Percentiles rank a stretch among this genome's conserved stretches.
Evolutionary conservation across 2,888 invertebrate genomes (phyloP).

Genomic region (Bombylius discolor): DNA sequence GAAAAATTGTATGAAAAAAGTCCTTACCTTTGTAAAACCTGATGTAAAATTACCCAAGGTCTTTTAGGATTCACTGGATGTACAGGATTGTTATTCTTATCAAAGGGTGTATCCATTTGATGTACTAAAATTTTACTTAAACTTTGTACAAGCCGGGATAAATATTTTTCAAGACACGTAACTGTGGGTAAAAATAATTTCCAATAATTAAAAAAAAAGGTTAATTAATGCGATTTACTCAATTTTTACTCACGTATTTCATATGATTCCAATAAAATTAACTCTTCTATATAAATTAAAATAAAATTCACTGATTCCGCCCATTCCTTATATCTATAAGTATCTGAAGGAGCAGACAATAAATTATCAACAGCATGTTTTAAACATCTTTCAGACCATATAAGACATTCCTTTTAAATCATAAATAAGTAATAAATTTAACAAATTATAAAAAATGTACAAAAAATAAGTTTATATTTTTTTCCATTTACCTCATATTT

Average conservation of each 20-base stretch:
- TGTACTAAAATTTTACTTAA: slow-evolving; percentile 62
- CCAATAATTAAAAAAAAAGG: not conserved
- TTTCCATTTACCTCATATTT: slow-evolving; percentile 34
- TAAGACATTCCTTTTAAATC: slow-evolving; percentile 43
- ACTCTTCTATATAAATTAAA: slow-evolving; percentile 37
- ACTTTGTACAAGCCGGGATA: slow-evolving; percentile 57
- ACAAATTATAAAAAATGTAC: too few species aligned
- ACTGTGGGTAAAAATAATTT: slow-evolving; percentile 18
- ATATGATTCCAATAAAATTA: slow-evolving; percentile 42
- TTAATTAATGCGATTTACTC: not conserved
- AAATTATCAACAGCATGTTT: slow-evolving; percentile 59
- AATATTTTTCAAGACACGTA: slow-evolving; percentile 43
- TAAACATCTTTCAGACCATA: slow-evolving; percentile 65
- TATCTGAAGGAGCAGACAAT: slow-evolving; percentile 37
- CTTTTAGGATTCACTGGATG: slow-evolving; percentile 56
- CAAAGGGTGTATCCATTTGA: slow-evolving; percentile 51
- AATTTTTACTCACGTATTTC: slow-evolving; percentile 35
- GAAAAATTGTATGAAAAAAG: too few species aligned
- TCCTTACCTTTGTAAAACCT: slow-evolving; percentile 50
- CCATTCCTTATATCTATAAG: slow-evolving; percentile 35
- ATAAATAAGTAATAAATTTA: not conserved
- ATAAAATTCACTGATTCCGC: slow-evolving; percentile 34
- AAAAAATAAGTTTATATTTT: too few species aligned
- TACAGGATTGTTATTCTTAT: slow-evolving; percentile 48
- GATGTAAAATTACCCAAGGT: slow-evolving; percentile 76